Base-by-base conservation (phyloP, 2,797 vertebrate species). In the Xyrichtys novacula region DNA sequence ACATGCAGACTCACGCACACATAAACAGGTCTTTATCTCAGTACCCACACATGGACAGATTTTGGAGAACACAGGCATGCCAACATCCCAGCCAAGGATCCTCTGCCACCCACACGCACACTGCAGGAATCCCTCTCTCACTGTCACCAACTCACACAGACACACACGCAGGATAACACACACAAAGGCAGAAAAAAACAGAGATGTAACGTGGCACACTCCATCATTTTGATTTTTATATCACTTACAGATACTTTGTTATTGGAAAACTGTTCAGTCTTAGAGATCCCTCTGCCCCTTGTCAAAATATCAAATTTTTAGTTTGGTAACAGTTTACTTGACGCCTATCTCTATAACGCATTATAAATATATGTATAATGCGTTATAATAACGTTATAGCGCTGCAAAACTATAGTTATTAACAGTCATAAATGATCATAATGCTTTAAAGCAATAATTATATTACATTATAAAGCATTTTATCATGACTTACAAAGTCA, bases 11-110 rank as follows among this genome's bases (percentile, higher is more conserved):
- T 54, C 58, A 57, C 25, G 72, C 36, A 52, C 36, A 65, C 34
- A 76, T 2, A 65, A 3, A 77, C 67, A 69, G 53, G 43, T 68
- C 75, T 92, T 93, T 93, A 92, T 92, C 92, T 92, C 68, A 40
- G 70, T 69, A 71, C 82, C 77, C 86, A 88, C 91, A 92, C 88
- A 90, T 83, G 86, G 85, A 73, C 85, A 88, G 88, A 74, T 90
- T 91, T 86, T 89, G 78, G 81, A 78, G 77, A 62, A 75, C 53
- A 62, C 72, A 87, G 53, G 68, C 64, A 62, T 83, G 84, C 88
- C 85, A 85, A 81, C 75, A 68, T 74, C 76, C 60, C 55, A 76
- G 91, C 90, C 91, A 92, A 85, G 83, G 77, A 89, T 83, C 75
- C 86, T 72, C 74, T 85, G 86, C 81, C 84, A 80, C 84, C 84